Evolutionary conservation across 2,797 vertebrate genomes (phyloP).

Genomic region (Alauda arvensis): DNA sequence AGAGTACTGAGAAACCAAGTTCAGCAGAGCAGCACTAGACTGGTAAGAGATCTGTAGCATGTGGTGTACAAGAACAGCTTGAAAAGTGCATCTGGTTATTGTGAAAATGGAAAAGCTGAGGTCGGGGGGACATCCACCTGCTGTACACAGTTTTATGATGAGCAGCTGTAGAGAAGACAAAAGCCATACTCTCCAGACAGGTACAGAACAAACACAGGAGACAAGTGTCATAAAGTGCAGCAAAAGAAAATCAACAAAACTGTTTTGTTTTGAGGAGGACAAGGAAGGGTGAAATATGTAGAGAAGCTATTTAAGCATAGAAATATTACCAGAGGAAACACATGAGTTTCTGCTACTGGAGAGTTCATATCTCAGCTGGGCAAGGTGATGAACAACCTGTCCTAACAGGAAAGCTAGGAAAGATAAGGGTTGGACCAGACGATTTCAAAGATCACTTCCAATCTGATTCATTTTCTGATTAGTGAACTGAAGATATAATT

Average conservation of each 20-base stretch:
- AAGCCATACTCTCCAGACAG: not conserved
- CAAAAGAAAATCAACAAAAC: not conserved
- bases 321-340: not conserved
- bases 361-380: accelerated
- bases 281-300: too few species aligned
- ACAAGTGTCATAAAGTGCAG: not conserved
- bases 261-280: not conserved
- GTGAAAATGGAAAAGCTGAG: not conserved
- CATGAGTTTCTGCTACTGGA: not conserved
- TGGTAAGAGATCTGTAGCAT: not conserved
- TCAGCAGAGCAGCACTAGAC: not conserved
- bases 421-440: not conserved
- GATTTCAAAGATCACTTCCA: not conserved
- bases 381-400: not conserved
- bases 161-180: not conserved
- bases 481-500: not conserved
- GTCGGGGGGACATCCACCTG: accelerated
- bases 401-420: not conserved
- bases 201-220: not conserved
- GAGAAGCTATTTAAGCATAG: not conserved
- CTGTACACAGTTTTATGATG: not conserved
- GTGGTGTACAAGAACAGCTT: not conserved
- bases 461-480: not conserved
- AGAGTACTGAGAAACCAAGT: not conserved
- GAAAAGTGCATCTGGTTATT: not conserved